phyloP scores from a whole-genome alignment of 2,113 vertebrate species.

The Cranoglanis bouderius region DNA sequence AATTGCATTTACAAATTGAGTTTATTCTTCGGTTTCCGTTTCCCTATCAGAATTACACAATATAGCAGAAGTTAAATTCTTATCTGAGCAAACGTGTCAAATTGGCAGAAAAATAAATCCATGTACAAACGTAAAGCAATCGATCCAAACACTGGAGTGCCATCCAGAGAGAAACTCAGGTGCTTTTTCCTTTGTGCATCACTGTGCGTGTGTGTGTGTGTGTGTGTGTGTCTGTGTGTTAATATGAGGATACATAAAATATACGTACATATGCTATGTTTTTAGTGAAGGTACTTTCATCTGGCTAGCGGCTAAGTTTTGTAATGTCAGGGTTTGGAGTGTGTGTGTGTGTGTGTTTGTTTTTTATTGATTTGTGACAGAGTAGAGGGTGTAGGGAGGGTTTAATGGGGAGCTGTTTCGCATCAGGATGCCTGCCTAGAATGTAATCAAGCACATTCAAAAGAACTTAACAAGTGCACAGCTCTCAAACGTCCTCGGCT shows the following conservation, averaged over 20 bases:
- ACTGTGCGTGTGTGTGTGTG: neutral
- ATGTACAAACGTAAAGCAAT: neutral
- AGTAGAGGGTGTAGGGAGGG: constrained; percentile 54
- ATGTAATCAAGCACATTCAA: constrained; percentile 63
- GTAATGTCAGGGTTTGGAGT: neutral
- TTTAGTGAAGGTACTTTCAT: neutral
- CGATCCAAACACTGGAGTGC: neutral
- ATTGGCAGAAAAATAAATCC: neutral
- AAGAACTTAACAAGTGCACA: constrained; percentile 64
- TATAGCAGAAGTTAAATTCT: constrained; percentile 37
- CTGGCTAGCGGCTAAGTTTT: neutral
- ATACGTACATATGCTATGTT: neutral
- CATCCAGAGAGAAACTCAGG: constrained; percentile 31
- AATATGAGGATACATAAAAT: neutral
- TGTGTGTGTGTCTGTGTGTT: neutral
- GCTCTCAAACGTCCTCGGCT: constrained; percentile 46
- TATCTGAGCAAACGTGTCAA: constrained; percentile 8
- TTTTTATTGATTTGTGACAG: constrained; percentile 63
- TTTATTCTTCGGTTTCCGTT: neutral
- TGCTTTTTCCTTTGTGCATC: constrained; percentile 13
- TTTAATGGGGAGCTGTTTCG: constrained; percentile 66
- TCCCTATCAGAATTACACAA: constrained; percentile 18
- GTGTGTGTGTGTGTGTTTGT: constrained; percentile 49
- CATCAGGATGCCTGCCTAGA: constrained; percentile 56
- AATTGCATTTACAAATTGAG: neutral